These are phyloP conservation scores for Centropus unirufus DNA, from an alignment of 2,113 vertebrate genomes.

Conservation along the genomic window DNA sequence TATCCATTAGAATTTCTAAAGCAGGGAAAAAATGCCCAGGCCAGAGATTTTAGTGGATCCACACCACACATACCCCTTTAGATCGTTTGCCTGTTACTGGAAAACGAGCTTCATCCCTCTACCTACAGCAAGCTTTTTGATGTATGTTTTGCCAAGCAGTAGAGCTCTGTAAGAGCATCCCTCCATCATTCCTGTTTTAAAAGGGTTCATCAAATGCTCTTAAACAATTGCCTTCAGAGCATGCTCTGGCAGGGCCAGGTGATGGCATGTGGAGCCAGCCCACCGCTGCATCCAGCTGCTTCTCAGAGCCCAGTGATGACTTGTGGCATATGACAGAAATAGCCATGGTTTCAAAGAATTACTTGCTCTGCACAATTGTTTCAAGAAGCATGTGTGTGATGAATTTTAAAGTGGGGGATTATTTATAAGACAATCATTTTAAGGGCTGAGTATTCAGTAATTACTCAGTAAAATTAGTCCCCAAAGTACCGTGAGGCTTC, in stretches of 20 bases:
- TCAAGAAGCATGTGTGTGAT: not conserved
- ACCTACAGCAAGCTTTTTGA: not conserved
- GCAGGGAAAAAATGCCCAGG: not conserved
- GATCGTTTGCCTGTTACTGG: not conserved
- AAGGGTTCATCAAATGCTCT: accelerated
- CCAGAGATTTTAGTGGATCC: not conserved
- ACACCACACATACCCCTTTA: not conserved
- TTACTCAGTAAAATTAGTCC: constrained; percentile 1
- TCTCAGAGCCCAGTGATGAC: accelerated
- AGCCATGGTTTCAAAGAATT: not conserved
- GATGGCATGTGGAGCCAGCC: accelerated
- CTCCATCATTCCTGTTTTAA: not conserved
- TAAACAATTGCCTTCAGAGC: accelerated
- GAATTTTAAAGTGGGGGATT: not conserved
- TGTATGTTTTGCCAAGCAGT: not conserved
- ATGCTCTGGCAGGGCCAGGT: accelerated
- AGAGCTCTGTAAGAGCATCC: not conserved
- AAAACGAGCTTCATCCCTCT: not conserved
- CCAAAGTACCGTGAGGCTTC: not conserved
- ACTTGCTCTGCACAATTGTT: not conserved
- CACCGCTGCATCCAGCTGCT: not conserved
- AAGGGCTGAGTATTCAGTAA: not conserved
- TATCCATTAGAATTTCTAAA: constrained; percentile 8
- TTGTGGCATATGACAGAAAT: not conserved
- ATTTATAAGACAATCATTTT: not conserved